Evolutionary conservation across 2,888 invertebrate species (phyloP).

Genomic region (Xanthorhoe spadicearia): DNA sequence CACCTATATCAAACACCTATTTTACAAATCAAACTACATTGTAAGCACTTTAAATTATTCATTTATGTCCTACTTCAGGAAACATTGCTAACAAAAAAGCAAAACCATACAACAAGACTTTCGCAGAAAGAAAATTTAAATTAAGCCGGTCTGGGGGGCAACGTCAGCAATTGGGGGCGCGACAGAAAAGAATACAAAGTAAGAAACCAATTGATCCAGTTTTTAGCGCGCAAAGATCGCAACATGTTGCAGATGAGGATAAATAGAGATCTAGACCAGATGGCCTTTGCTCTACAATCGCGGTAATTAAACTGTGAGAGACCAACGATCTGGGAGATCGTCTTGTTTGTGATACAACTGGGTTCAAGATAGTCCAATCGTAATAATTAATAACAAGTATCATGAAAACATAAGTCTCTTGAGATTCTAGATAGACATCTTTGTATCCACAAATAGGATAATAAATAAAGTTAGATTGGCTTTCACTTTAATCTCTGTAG

Average conservation of each 20-base stretch:
- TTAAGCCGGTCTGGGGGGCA: constrained; percentile 49
- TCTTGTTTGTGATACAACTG: constrained; percentile 21
- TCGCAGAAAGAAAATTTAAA: constrained; percentile 41
- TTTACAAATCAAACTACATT: too few species aligned
- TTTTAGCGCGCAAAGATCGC: constrained; percentile 66
- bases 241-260: constrained; percentile 51
- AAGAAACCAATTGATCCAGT: constrained; percentile 54
- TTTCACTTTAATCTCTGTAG: not conserved
- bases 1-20: too few species aligned
- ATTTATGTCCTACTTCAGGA: not conserved
- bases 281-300: constrained; percentile 45
- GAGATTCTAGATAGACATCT: too few species aligned
- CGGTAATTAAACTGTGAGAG: constrained; percentile 50
- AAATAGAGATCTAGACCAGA: constrained; percentile 54
- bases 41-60: too few species aligned
- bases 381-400: not conserved
- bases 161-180: constrained; percentile 54
- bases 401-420: not conserved
- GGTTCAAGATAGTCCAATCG: constrained; percentile 12
- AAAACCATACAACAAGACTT: not conserved
- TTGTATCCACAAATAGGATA: too few species aligned
- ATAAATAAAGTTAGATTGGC: not conserved
- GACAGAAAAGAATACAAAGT: constrained; percentile 20
- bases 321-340: constrained; percentile 30
- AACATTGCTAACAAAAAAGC: not conserved